These are phyloP conservation scores for Lepilemur septentrionalis DNA, from an alignment of 2,797 vertebrate species.

Conservation along the genomic window DNA sequence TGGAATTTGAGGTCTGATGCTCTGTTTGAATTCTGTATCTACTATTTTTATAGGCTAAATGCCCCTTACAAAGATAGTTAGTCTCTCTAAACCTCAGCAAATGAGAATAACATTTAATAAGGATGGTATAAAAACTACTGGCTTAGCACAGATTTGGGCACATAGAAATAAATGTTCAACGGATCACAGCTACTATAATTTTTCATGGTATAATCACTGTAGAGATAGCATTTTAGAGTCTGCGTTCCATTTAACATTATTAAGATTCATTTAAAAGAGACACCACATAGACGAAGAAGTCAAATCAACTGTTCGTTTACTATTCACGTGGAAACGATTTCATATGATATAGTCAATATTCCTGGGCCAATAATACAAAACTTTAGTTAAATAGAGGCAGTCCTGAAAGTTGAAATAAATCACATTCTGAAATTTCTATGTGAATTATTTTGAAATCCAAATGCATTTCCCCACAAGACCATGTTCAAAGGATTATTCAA, in stretches of 20 bases:
- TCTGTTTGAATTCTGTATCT: background rate
- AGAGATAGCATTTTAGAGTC: background rate
- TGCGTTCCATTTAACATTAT: background rate
- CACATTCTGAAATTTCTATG: background rate
- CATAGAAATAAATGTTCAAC: background rate
- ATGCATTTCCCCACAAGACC: background rate
- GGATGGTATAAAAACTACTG: background rate
- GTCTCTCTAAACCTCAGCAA: slow-evolving; percentile 20
- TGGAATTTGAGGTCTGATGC: background rate
- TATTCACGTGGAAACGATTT: background rate
- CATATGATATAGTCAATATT: background rate
- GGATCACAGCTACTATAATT: background rate
- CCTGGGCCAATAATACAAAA: background rate
- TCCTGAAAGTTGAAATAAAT: background rate
- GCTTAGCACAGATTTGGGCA: slow-evolving; percentile 9
- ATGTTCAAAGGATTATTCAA: background rate
- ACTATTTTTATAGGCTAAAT: background rate
- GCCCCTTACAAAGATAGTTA: background rate
- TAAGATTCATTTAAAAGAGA: background rate
- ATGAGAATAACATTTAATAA: background rate
- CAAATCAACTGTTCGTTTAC: slow-evolving; percentile 1
- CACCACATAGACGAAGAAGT: background rate
- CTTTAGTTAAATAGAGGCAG: background rate
- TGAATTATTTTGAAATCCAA: slow-evolving; percentile 49
- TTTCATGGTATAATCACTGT: background rate